A percentile compares a stretch with the other conserved stretches of the same genome.
These are phyloP conservation scores for Chrysina gloriosa DNA, from an alignment of 2,888 invertebrate genomes.

Conservation along the genomic window DNA sequence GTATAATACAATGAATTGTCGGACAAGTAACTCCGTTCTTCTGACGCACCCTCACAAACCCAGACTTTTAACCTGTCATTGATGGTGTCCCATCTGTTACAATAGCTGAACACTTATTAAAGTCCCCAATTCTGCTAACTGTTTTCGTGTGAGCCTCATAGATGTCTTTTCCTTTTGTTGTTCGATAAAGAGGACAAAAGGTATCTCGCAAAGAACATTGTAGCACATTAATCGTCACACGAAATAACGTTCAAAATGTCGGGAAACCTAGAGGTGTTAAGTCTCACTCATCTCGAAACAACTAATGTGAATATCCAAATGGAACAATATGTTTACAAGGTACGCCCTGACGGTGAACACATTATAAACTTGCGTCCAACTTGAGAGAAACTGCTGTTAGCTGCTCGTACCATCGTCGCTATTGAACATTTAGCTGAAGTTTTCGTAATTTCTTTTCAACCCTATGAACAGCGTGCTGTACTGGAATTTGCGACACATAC, in stretches of 20 bases:
- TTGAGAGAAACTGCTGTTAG: slow-evolving; percentile 97
- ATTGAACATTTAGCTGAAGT: slow-evolving; percentile 98
- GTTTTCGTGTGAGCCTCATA: too few species aligned
- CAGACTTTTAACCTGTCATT: too few species aligned
- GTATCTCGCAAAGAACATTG: too few species aligned
- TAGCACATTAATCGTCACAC: slow-evolving; percentile 80
- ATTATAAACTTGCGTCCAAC: slow-evolving; percentile 97
- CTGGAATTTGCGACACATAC: slow-evolving; percentile 98
- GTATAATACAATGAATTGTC: too few species aligned
- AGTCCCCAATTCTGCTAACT: too few species aligned
- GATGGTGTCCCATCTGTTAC: too few species aligned
- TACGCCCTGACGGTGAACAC: slow-evolving; percentile 92
- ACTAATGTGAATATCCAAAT: slow-evolving; percentile 96
- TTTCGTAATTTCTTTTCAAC: slow-evolving; percentile 95
- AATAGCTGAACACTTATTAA: too few species aligned
- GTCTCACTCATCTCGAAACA: slow-evolving; percentile 94
- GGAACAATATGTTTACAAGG: slow-evolving; percentile 94
- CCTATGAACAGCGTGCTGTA: slow-evolving; percentile 96
- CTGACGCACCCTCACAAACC: too few species aligned
- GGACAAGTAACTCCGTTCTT: too few species aligned
- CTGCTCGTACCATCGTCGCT: slow-evolving; percentile 97
- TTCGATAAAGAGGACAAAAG: too few species aligned
- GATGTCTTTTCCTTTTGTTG: too few species aligned
- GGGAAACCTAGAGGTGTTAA: slow-evolving; percentile 91
- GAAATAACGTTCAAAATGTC: slow-evolving; percentile 91